Evolutionary conservation across 1,140 invertebrate species (phyloP), one percentile per base, ranked within the genome.

Genomic region (Antheraea pernyi): DNA sequence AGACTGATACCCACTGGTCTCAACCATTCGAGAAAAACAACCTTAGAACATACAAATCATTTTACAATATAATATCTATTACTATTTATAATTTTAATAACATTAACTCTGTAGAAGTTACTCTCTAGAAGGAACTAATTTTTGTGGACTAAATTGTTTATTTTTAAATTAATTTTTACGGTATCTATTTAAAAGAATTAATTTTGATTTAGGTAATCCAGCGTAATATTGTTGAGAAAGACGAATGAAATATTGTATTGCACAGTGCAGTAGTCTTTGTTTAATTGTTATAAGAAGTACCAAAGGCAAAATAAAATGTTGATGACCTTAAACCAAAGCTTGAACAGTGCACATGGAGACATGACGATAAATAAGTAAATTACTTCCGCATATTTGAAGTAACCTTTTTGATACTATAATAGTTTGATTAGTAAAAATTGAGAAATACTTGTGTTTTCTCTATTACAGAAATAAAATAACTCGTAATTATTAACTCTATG

Each of bases 321-420:
- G 64, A 65, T 65, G 18, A 65, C 64, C 64, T 65, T 65, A 65
- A 64, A 65, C 39, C 19, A 39, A 65, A 65, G 64, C 64, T 22
- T 53, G 64, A 42, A 11, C 19, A 7, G 39, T 9, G 5, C 48
- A 22, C 42, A 19, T 53, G 5, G 46, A 30, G 46, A 53, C 64
- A 65, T 53, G 46, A 6, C 16, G 16, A 16, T 13, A 16, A 13
- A 46, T 22, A 8, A 22, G 48, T 18, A 53, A 46, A 19, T 65
- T 18, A 53, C 64, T 65, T 65, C 64, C 64, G 64, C 64, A 48
- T 46, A 22, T 65, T 53, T 53, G 11, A 16, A 53, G 46, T 53
- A 53, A 13, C 46, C 46, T 53, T 53, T 42, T 53, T 53, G 7
- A 53, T 16, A 42, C 39, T 10, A 42, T 42, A 10, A 42, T 42